Evolutionary conservation across 2,113 vertebrate genomes (phyloP).

Genomic region (Embiotoca jacksoni): DNA sequence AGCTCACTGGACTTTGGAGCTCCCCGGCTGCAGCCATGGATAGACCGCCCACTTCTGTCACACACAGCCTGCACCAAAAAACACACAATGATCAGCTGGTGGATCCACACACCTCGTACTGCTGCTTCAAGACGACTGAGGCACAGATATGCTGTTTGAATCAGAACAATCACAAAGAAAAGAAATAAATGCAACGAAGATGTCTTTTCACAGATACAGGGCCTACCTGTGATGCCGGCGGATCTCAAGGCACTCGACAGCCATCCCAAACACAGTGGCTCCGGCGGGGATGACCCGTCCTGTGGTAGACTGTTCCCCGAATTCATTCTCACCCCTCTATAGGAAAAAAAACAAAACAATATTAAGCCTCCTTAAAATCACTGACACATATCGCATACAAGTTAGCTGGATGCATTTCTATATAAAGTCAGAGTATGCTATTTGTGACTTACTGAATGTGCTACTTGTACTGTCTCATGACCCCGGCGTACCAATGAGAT

Average conservation of each 20-base stretch:
- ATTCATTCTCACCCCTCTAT: slow-evolving; percentile 72
- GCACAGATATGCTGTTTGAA: not conserved
- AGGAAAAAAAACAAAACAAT: not conserved
- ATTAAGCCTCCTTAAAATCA: not conserved
- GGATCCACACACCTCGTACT: not conserved
- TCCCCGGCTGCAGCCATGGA: slow-evolving; percentile 82
- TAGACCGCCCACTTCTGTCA: slow-evolving; percentile 87
- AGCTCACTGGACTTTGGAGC: slow-evolving; percentile 89
- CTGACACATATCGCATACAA: not conserved
- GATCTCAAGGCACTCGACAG: slow-evolving; percentile 93
- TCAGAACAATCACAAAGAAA: not conserved
- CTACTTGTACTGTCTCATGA: no score
- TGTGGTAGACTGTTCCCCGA: slow-evolving; percentile 75
- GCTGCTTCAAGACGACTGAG: not conserved
- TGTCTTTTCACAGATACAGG: not conserved
- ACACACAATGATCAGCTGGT: not conserved
- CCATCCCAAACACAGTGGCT: slow-evolving; percentile 92
- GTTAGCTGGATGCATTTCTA: not conserved
- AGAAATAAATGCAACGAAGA: not conserved
- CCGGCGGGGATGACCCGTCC: slow-evolving; percentile 95
- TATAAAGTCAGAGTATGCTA: no score
- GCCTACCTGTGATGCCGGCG: slow-evolving; percentile 93
- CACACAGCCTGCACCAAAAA: slow-evolving; percentile 81
- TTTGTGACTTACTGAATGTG: no score
- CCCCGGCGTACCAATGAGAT: no score